phyloP scores from a whole-genome alignment of 2,888 invertebrate genomes.

The Sabatieria punctata region DNA sequence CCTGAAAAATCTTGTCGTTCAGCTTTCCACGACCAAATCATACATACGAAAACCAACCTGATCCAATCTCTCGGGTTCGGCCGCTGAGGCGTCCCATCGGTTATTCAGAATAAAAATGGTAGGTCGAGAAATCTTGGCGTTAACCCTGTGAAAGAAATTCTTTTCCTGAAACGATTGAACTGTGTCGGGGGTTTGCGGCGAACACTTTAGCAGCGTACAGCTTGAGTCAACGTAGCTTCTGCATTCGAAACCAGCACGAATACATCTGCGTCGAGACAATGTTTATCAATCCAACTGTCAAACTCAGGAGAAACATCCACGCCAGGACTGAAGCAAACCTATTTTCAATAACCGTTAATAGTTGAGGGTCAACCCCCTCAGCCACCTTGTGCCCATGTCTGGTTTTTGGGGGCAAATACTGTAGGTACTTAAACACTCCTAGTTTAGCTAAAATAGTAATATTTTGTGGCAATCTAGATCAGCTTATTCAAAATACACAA shows the following conservation, averaged over 20 bases:
- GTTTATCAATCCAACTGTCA: constrained; percentile 97
- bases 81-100: constrained; percentile 95
- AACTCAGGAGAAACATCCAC: constrained; percentile 95
- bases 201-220: constrained; percentile 46
- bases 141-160: constrained; percentile 98
- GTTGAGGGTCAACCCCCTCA: too few species aligned
- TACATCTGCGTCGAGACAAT: constrained; percentile 97
- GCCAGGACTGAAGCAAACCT: constrained; percentile 72
- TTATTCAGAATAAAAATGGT: constrained; percentile 98
- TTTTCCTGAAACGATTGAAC: constrained; percentile 57
- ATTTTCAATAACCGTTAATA: not conserved
- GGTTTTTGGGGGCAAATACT: too few species aligned
- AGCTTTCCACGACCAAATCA: too few species aligned
- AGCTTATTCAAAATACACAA: too few species aligned
- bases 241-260: constrained; percentile 97
- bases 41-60: too few species aligned
- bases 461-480: too few species aligned
- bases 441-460: too few species aligned
- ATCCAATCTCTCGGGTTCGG: constrained; percentile 81
- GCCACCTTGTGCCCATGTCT: too few species aligned
- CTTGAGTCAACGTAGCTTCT: constrained; percentile 94
- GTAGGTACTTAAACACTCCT: too few species aligned
- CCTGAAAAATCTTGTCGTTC: too few species aligned
- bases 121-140: constrained; percentile 82
- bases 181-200: not conserved